Percentiles rank a stretch among this genome's conserved stretches.
phyloP scores from a whole-genome alignment of 1,140 invertebrate genomes.

The Aphis gossypii region DNA sequence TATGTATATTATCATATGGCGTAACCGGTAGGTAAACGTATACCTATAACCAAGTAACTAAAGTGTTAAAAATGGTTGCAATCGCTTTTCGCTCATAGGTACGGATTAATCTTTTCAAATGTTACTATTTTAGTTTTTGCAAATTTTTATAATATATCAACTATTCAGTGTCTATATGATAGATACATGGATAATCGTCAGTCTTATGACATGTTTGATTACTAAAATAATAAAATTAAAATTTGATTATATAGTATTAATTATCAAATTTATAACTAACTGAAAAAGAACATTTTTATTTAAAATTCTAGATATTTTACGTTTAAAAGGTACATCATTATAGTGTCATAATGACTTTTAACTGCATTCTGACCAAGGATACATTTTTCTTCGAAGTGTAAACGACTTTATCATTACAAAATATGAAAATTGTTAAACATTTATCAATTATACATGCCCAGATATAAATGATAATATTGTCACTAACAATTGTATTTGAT shows the following conservation, averaged over 20 bases:
- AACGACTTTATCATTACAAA: neutral
- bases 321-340: too few relatives aligned
- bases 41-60: too few relatives aligned
- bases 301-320: too few relatives aligned
- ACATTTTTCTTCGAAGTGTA: neutral
- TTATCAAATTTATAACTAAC: too few relatives aligned
- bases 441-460: too few relatives aligned
- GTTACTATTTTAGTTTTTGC: too few relatives aligned
- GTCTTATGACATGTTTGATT: neutral
- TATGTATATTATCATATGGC: neutral
- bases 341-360: neutral
- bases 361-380: neutral
- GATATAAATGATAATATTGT: too few relatives aligned
- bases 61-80: too few relatives aligned
- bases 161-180: neutral
- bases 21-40: too few relatives aligned
- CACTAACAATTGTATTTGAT: neutral
- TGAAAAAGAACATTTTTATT: too few relatives aligned
- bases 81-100: too few relatives aligned
- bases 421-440: neutral
- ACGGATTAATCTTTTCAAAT: too few relatives aligned
- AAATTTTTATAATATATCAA: neutral
- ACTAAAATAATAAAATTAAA: neutral
- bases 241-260: neutral
- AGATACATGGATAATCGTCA: neutral